Evolutionary conservation across 1,140 invertebrate species (phyloP), one percentile per base, ranked within the genome.

Genomic region (Drosophila willistoni): DNA sequence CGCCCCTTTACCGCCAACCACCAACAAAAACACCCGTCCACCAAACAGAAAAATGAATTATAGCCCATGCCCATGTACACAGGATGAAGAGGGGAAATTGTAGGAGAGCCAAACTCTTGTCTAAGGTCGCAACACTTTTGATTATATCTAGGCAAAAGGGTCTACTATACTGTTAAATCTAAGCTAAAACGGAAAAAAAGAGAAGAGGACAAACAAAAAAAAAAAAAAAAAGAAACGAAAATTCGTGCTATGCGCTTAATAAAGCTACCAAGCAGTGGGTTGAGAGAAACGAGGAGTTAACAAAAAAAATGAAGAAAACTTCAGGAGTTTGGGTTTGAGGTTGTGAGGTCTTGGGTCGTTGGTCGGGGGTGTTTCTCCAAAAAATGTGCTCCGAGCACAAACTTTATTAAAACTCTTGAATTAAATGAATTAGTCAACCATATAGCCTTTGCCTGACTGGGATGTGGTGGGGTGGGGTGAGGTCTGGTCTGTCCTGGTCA

Each of bases 381-480:
- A 77, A 83, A 87, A 87, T 80, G 81, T 81, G 76, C 73, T 83
- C 17, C 59, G 76, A 68, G 82, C 76, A 82, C 80, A 87, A 87
- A 87, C 84, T 87, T 87, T 87, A 87, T 87, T 87, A 87, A 87
- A 87, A 87, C 84, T 87, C 84, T 87, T 89, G 84, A 87, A 87
- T 87, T 87, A 87, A 87, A 87, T 87, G 84, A 87, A 87, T 87
- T 87, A 87, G 84, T 87, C 84, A 87, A 89, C 84, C 84, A 87
- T 87, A 89, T 66, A 89, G 84, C 56, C 79, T 77, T 65, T 74
- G 83, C 83, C 17, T 51, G 44, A n/a, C 44, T 79, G 61, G 80
- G 39, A 61, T 67, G 68, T 36, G 9, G 55, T 34, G 29, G 17
- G 68, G 29, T 10, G 68, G 65, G 33, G 60, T 56, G 64, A 25